Evolutionary conservation across 2,797 vertebrate genomes (phyloP), one percentile per base, ranked within the genome.

Genomic region (Melanotaenia parkinsoni): DNA sequence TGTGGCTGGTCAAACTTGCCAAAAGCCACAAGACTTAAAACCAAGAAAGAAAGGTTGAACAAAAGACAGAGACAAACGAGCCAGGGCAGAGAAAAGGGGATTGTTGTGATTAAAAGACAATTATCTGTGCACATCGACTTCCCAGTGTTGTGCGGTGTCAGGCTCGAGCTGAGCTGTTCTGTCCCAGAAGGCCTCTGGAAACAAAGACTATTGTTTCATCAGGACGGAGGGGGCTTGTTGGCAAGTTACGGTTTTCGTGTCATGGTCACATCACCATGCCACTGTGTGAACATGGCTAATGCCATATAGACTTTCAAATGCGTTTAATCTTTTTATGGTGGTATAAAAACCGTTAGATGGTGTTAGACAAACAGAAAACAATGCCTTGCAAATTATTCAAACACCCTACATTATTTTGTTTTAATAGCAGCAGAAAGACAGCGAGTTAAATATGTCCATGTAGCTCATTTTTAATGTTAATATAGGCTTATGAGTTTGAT

Each of bases 91-190:
- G 86, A 94, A 93, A 91, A 89, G 86, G 80, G 87, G 87, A 93
- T 92, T 94, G 93, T 94, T 93, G 87, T 89, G 89, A 90, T 93
- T 94, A 92, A 94, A 92, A 93, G 90, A 93, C 92, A 94, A 91
- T 95, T 93, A 94, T 94, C 88, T 93, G 91, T 89, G 89, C 77
- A 80, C 92, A 94, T 95, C 87, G 89, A 95, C 94, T 95, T 95
- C 92, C 91, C 91, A 90, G 94, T 94, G 91, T 92, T 88, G 90
- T 87, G 83, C 79, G 83, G 95, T 95, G 94, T 93, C 94, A 95
- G 95, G 94, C 95, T 95, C 93, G 79, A 90, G 88, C 92, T 80
- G 91, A 90, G 80, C 90, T 91, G 92, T 83, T 91, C 88, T 91
- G 84, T 90, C 87, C 88, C 82, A 91, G 77, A 88, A 91, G 86